Conservation (phyloP, 30 jellyfish, hydroid and myxozoan species). For the Pelagia noctiluca region DNA sequence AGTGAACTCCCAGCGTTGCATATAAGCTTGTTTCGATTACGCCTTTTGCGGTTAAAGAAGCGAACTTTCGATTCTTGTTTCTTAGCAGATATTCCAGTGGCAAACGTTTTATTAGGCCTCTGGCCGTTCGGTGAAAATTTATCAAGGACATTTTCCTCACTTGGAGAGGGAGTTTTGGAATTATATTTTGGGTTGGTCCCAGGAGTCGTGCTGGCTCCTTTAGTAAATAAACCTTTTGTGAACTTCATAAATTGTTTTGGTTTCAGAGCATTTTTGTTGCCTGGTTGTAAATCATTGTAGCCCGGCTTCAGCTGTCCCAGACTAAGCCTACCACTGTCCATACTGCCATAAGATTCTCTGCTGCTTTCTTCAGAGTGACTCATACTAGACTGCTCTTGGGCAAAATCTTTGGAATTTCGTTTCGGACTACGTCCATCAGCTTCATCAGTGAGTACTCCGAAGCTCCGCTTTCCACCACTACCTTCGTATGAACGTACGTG, state of each 20-base stretch:
- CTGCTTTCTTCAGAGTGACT: not conserved
- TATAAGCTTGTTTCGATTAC: constrained; percentile 80
- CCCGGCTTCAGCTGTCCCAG: constrained; percentile 10
- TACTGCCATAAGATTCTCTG: constrained; percentile 64
- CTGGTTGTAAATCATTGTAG: not conserved
- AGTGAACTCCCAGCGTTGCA: constrained; percentile 96
- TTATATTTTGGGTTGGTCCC: not conserved
- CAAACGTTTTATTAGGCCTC: constrained; percentile 23
- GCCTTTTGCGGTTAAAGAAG: constrained; percentile 68
- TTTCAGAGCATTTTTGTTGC: constrained; percentile 11
- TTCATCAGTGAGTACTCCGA: constrained; percentile 57
- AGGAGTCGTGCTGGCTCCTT: constrained; percentile 37
- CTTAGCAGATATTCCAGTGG: constrained; percentile 20
- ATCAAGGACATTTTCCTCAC: constrained; percentile 9
- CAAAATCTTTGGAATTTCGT: constrained; percentile 43
- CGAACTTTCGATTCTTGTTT: constrained; percentile 60
- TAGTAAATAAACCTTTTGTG: constrained; percentile 56
- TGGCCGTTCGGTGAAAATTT: constrained; percentile 6
- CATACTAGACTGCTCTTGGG: constrained; percentile 9
- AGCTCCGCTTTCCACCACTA: constrained; percentile 32
- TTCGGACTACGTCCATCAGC: constrained; percentile 11
- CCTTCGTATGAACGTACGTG: constrained; percentile 32
- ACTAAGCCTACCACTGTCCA: constrained; percentile 28
- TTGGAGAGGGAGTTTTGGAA: not conserved
- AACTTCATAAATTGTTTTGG: constrained; percentile 63